Base-by-base conservation (phyloP, 2,797 vertebrate species). In the Acanthurus leucopareius region DNA sequence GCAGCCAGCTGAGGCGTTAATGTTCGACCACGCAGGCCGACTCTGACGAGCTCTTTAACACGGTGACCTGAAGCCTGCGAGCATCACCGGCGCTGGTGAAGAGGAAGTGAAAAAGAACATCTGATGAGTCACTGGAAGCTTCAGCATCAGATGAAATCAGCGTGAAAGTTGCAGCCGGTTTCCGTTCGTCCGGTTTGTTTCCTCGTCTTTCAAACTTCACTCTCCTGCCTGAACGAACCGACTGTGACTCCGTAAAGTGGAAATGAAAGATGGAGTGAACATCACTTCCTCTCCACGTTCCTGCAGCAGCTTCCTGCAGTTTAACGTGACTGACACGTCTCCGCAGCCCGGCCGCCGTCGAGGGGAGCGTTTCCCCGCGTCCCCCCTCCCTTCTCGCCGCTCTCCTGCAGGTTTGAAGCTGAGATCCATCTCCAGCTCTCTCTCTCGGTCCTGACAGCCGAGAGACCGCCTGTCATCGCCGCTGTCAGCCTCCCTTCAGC, bases 391-490 rank as follows among this genome's bases (percentile, higher is more conserved):
- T 38, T 53, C 57, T 62, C 56, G 8, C 71, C 48, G 49, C 63
- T 62, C 60, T 74, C 59, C 52, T 17, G 1, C 35, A 47, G 48
- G 71, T 77, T 69, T 82, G 80, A 77, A 76, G 71, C 57, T 20
- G 25, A 69, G 52, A 73, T 72, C 69, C 84, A 49, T 80, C 67
- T 73, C 56, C 20, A 28, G 75, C 69, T 57, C 19, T 65, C 25
- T 25, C 64, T 73, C 70, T 60, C 10, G 2, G 22, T 65, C 58
- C 71, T 78, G 82, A 86, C 84, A 88, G 82, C 76, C 15, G 1
- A 57, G 86, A 88, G 86, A 71, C 81, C 28, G 57, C 64, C 87
- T 82, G 87, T 84, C 87, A 80, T 70, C 54, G 59, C 13, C 19
- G 16, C 84, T 80, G 81, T 74, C 79, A 74, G 61, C 73, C 60